Conservation (phyloP, 2,797 vertebrate species). For the Cheracebus regulus region DNA sequence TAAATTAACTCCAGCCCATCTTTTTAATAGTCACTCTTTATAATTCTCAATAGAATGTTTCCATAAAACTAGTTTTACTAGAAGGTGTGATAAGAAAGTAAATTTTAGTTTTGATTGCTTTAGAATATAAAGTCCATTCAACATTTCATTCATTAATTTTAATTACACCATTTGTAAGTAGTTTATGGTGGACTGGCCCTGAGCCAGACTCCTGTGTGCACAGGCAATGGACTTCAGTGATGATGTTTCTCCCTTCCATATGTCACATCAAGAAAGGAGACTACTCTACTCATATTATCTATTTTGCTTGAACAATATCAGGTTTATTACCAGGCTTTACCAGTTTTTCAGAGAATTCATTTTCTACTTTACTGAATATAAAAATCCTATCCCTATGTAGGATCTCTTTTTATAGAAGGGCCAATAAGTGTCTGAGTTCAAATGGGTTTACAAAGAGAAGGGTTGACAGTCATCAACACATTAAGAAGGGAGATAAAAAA, state of each 20-base stretch:
- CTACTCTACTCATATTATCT: background rate
- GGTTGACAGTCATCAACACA: background rate
- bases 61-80: constrained; percentile 58
- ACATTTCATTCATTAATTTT: constrained; percentile 75
- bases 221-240: background rate
- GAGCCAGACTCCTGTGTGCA: background rate
- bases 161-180: constrained; percentile 68
- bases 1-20: background rate
- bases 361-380: background rate
- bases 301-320: constrained; percentile 9
- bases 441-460: background rate
- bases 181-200: constrained; percentile 39
- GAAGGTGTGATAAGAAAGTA: constrained; percentile 57
- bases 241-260: background rate
- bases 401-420: background rate
- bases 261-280: constrained; percentile 5
- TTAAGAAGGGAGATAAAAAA: background rate
- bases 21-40: constrained; percentile 44
- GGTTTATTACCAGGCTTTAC: constrained; percentile 39
- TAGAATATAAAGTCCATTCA: constrained; percentile 60
- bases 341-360: constrained; percentile 33
- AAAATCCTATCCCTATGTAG: background rate
- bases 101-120: constrained; percentile 69
- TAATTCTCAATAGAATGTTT: constrained; percentile 44
- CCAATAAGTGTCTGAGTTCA: background rate